Percentiles rank a stretch among this genome's conserved stretches.
phyloP scores from a whole-genome alignment of 2,113 vertebrate species.

The Siphamia tubifer region DNA sequence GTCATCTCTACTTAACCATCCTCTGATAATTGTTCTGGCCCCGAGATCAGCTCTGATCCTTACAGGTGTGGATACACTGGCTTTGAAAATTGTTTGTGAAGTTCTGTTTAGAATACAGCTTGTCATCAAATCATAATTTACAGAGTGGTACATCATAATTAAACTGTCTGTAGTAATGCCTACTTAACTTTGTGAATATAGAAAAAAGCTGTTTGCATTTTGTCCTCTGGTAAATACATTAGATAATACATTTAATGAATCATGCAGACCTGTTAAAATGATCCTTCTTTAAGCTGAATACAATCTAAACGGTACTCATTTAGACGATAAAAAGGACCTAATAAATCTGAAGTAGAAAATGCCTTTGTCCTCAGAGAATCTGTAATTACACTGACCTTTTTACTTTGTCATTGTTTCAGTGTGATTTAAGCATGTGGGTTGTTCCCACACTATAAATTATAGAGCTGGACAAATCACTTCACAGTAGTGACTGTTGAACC shows the following conservation, averaged over 20 bases:
- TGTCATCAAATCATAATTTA: slow-evolving; percentile 6
- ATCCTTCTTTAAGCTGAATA: background rate
- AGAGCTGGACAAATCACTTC: background rate
- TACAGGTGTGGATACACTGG: slow-evolving; percentile 40
- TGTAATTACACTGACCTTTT: slow-evolving; percentile 38
- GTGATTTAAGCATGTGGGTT: slow-evolving; percentile 1
- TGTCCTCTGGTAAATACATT: background rate
- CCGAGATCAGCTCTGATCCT: slow-evolving; percentile 58
- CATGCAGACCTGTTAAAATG: slow-evolving; percentile 33
- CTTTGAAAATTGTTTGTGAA: background rate
- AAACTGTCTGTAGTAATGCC: background rate
- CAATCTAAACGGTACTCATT: background rate
- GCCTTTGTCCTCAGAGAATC: background rate
- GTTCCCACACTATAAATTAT: slow-evolving; percentile 15
- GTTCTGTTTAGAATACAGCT: slow-evolving; percentile 9
- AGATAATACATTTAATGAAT: slow-evolving; percentile 6
- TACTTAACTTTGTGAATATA: slow-evolving; percentile 3
- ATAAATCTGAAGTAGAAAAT: slow-evolving; percentile 1
- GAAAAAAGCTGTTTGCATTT: background rate
- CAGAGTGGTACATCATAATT: slow-evolving; percentile 6
- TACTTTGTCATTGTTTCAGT: background rate
- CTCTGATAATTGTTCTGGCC: slow-evolving; percentile 67
- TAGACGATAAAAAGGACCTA: slow-evolving; percentile 4
- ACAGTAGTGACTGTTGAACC: background rate
- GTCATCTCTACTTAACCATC: slow-evolving; percentile 60